These are phyloP conservation scores for Gavia stellata DNA, from an alignment of 2,113 vertebrate species.

Conservation along the genomic window DNA sequence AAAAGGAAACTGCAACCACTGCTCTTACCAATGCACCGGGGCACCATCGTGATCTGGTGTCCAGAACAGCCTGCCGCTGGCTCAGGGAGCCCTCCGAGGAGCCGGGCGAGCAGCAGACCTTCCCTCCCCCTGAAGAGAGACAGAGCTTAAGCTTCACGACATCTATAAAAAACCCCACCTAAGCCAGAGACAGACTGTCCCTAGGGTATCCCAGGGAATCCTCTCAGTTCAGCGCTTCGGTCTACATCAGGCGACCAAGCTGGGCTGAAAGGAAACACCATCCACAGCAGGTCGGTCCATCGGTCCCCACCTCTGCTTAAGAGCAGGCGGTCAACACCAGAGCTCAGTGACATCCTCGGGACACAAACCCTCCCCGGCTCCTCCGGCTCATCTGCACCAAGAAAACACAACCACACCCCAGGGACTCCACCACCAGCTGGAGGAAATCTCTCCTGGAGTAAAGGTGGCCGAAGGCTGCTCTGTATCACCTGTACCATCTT, in stretches of 20 bases:
- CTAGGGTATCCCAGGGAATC: background rate
- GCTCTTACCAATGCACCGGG: rapidly evolving
- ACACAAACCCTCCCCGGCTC: background rate
- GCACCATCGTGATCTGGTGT: rapidly evolving
- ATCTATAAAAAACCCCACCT: background rate
- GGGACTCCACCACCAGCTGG: background rate
- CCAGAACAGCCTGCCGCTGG: too few species aligned
- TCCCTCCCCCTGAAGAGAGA: background rate
- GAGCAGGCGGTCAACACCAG: background rate
- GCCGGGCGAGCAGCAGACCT: background rate
- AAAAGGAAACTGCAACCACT: background rate
- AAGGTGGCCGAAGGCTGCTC: background rate
- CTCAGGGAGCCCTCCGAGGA: background rate
- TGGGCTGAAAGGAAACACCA: background rate
- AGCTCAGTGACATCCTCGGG: background rate
- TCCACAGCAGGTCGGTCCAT: too few species aligned
- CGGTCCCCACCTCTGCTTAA: background rate
- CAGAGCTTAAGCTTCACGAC: background rate
- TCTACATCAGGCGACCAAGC: background rate
- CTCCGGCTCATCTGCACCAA: background rate
- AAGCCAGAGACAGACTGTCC: background rate
- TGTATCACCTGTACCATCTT: background rate
- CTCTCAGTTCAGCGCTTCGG: rapidly evolving
- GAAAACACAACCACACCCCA: background rate
- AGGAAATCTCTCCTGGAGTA: background rate